These are phyloP conservation scores for Parelbella ahira DNA, from an alignment of 2,888 invertebrate genomes.

Conservation along the genomic window DNA sequence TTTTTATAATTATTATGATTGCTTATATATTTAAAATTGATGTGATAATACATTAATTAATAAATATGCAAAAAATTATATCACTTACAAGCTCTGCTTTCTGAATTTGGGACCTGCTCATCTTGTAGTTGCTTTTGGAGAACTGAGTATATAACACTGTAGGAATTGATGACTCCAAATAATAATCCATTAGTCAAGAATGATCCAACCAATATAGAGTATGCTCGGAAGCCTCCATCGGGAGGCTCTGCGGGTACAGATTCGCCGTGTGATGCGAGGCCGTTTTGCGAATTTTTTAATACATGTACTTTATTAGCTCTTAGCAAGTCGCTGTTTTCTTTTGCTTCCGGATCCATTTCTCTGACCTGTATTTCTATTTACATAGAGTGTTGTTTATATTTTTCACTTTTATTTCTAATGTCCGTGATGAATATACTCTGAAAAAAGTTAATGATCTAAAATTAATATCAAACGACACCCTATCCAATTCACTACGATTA, in stretches of 20 bases:
- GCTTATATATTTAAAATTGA: too few relatives aligned
- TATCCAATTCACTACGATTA: too few relatives aligned
- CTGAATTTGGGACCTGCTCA: too few relatives aligned
- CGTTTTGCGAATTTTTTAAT: slow-evolving; percentile 43
- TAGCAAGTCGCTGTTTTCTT: slow-evolving; percentile 60
- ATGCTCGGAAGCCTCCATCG: slow-evolving; percentile 90
- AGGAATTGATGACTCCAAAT: slow-evolving; percentile 95
- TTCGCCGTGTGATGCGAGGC: slow-evolving; percentile 34
- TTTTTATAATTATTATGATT: too few relatives aligned
- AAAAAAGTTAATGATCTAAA: too few relatives aligned
- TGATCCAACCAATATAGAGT: slow-evolving; percentile 90
- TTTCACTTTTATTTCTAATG: not conserved
- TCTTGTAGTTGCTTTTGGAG: slow-evolving; percentile 84
- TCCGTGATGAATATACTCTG: not conserved
- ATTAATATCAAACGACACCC: too few relatives aligned
- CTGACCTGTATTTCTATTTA: slow-evolving; percentile 49
- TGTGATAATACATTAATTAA: too few relatives aligned
- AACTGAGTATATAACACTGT: slow-evolving; percentile 88
- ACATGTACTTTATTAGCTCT: slow-evolving; percentile 35
- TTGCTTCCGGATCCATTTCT: too few relatives aligned
- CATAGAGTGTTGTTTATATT: not conserved
- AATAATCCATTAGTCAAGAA: slow-evolving; percentile 94
- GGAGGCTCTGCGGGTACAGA: slow-evolving; percentile 73
- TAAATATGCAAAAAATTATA: too few relatives aligned
- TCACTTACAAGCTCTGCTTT: too few relatives aligned